These are phyloP conservation scores for Eilema griseolum DNA, from an alignment of 2,888 invertebrate genomes.

Conservation along the genomic window DNA sequence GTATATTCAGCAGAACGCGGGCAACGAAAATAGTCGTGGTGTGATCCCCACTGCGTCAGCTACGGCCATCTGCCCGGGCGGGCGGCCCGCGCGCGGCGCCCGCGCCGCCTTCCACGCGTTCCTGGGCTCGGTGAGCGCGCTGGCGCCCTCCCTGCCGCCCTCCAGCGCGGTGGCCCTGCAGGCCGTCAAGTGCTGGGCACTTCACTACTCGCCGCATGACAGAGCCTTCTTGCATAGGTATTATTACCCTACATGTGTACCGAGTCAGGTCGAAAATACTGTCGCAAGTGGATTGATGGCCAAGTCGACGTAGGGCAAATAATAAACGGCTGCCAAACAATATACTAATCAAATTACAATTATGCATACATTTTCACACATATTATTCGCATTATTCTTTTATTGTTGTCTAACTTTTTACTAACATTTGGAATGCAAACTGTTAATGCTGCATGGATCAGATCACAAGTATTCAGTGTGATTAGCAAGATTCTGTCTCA, in stretches of 20 bases:
- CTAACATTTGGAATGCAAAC: slow-evolving; percentile 32
- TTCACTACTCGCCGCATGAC: slow-evolving; percentile 95
- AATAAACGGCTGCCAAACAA: too few species aligned
- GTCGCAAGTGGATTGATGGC: not conserved
- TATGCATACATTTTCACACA: not conserved
- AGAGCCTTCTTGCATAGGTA: slow-evolving; percentile 95
- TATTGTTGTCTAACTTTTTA: not conserved
- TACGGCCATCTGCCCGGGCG: slow-evolving; percentile 77
- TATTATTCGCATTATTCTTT: not conserved
- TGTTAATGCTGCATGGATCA: slow-evolving; percentile 77
- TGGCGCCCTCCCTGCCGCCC: slow-evolving; percentile 95
- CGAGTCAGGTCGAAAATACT: not conserved
- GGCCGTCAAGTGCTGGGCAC: slow-evolving; percentile 97
- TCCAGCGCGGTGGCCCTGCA: slow-evolving; percentile 96
- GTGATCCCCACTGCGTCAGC: slow-evolving; percentile 66
- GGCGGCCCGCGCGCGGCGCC: slow-evolving; percentile 69
- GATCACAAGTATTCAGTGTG: slow-evolving; percentile 97
- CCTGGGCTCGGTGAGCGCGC: slow-evolving; percentile 96
- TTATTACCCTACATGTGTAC: not conserved
- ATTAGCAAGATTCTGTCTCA: slow-evolving; percentile 98
- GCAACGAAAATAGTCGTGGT: slow-evolving; percentile 56
- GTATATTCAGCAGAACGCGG: slow-evolving; percentile 47
- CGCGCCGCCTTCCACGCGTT: slow-evolving; percentile 94
- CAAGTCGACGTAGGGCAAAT: not conserved
- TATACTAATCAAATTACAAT: too few species aligned